Evolutionary conservation across 2,797 vertebrate genomes (phyloP).

Genomic region (Tokudaia tokunoshimensis): DNA sequence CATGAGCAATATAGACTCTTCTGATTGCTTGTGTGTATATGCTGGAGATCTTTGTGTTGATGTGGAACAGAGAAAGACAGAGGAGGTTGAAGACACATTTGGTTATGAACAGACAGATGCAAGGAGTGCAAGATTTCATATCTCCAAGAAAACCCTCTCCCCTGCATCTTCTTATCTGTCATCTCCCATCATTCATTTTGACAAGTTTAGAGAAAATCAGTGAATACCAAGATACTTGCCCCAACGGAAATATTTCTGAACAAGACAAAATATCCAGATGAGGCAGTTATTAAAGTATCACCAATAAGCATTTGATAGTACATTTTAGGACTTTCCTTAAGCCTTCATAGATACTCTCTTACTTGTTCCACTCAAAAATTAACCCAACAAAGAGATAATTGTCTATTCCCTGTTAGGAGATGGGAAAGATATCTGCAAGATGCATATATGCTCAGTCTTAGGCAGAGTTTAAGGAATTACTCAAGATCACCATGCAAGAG

Average conservation of each 20-base stretch:
- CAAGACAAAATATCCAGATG: neutral
- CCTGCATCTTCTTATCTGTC: neutral
- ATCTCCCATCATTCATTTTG: neutral
- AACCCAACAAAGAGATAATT: neutral
- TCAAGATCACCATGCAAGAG: neutral
- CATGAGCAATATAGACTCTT: too few species aligned
- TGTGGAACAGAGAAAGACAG: rapidly evolving
- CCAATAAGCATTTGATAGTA: neutral
- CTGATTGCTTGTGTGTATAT: neutral
- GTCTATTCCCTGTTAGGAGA: neutral
- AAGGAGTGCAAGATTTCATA: neutral
- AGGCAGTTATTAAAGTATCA: neutral
- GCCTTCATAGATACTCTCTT: neutral
- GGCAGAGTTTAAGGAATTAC: neutral
- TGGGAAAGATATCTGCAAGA: neutral
- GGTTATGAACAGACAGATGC: neutral
- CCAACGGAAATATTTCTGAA: neutral
- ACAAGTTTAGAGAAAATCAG: constrained; percentile 5
- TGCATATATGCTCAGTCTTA: neutral
- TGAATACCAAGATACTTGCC: neutral
- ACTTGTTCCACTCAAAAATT: neutral
- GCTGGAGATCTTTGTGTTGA: neutral
- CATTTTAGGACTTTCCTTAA: neutral
- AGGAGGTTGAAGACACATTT: too few species aligned
- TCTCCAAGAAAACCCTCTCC: neutral